Evolutionary conservation across 2,797 vertebrate genomes (phyloP).

Genomic region (Oreochromis grahami): DNA sequence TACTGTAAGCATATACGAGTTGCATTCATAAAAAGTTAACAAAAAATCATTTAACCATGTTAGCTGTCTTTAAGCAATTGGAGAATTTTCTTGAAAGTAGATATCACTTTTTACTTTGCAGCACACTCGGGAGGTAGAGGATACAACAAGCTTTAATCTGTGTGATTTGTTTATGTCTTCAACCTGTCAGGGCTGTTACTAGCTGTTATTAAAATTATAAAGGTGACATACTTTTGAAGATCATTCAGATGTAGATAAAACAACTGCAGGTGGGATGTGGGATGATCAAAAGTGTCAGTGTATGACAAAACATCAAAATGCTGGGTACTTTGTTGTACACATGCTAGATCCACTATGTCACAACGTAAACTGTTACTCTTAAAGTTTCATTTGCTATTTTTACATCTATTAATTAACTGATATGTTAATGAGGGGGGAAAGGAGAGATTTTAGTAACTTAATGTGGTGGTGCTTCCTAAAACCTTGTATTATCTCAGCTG

Average conservation of each 20-base stretch:
- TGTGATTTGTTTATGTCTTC: neutral
- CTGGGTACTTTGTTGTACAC: neutral
- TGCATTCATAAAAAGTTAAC: neutral
- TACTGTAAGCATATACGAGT: neutral
- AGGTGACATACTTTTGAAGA: slow-evolving; percentile 46
- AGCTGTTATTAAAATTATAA: slow-evolving; percentile 9
- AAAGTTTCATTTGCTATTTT: neutral
- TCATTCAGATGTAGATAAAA: slow-evolving; percentile 37
- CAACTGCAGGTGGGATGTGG: slow-evolving; percentile 5
- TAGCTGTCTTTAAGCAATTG: neutral
- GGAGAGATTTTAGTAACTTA: neutral
- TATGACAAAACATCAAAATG: slow-evolving; percentile 13
- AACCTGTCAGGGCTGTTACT: slow-evolving; percentile 10
- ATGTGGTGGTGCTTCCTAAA: neutral
- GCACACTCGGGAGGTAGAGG: neutral
- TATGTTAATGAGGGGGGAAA: neutral
- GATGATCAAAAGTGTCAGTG: slow-evolving; percentile 33
- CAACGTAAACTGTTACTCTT: neutral
- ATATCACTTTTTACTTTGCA: neutral
- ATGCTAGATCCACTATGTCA: neutral
- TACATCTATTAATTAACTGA: neutral
- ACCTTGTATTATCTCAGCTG: neutral
- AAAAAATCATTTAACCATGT: neutral
- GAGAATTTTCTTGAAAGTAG: neutral
- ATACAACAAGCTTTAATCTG: neutral